A percentile compares a stretch with the other conserved stretches of the same genome.
These are phyloP conservation scores for Cricetomys ansorgei DNA, from an alignment of 2,113 vertebrate genomes.

Conservation along the genomic window DNA sequence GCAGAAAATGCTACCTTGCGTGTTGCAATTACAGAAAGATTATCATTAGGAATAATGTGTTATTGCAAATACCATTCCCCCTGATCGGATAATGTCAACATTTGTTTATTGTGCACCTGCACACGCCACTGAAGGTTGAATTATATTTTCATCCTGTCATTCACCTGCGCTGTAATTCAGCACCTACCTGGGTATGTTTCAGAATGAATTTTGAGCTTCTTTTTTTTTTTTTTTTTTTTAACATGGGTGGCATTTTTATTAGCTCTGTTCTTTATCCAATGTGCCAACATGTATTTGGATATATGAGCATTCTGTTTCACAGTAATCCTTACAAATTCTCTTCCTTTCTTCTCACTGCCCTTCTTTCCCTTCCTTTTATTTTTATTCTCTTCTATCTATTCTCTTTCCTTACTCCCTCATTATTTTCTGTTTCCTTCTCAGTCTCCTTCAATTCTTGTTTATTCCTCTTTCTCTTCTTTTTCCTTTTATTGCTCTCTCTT, in stretches of 20 bases:
- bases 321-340: background rate
- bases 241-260: conserved; percentile 42
- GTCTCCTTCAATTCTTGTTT: background rate
- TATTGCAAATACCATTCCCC: conserved; percentile 64
- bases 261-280: conserved; percentile 19
- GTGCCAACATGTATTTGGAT: background rate
- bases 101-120: conserved; percentile 57
- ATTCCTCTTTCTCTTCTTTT: no score
- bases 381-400: background rate
- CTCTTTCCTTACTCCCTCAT: background rate
- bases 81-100: conserved; percentile 67
- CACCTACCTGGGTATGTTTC: background rate
- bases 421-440: background rate
- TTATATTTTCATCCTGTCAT: conserved; percentile 33
- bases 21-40: conserved; percentile 59
- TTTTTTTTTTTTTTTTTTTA: background rate
- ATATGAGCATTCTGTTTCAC: background rate
- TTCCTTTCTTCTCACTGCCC: no score
- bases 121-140: conserved; percentile 24
- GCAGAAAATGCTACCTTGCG: conserved; percentile 19
- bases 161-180: conserved; percentile 56
- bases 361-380: accelerated
- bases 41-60: conserved; percentile 65
- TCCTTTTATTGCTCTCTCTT: background rate
- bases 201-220: conserved; percentile 31